phyloP scores from a whole-genome alignment of 2,113 vertebrate genomes.

The Callospermophilus lateralis region DNA sequence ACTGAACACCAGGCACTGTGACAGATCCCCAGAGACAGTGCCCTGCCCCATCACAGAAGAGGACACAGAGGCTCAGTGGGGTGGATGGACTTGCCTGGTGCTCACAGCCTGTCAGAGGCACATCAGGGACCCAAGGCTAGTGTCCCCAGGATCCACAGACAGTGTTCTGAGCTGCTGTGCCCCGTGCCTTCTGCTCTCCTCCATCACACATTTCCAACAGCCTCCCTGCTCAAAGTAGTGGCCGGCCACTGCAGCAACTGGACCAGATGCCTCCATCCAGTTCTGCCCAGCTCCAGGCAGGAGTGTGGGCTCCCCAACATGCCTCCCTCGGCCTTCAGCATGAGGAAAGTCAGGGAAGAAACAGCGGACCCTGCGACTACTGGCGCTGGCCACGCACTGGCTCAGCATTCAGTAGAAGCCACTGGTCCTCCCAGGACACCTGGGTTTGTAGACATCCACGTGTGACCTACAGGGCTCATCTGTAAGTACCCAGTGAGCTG shows the following conservation, averaged over 20 bases:
- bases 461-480: background rate
- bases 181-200: rapidly evolving
- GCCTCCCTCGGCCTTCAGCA: background rate
- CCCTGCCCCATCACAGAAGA: background rate
- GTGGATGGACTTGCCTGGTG: rapidly evolving
- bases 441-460: background rate
- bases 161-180: background rate
- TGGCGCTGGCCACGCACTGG: background rate
- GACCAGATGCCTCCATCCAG: too few species aligned
- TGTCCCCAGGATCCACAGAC: background rate
- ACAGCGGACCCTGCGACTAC: background rate
- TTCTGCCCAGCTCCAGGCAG: background rate
- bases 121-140: background rate
- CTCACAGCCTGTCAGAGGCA: background rate
- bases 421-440: background rate
- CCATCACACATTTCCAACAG: rapidly evolving
- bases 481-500: background rate
- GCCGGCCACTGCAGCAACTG: background rate
- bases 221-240: background rate
- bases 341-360: too few species aligned
- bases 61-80: too few species aligned
- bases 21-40: too few species aligned
- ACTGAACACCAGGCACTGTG: too few species aligned
- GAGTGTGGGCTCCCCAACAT: background rate
- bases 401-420: background rate